These are phyloP conservation scores for Epicampocera succincta DNA, from an alignment of 2,888 invertebrate genomes.

Conservation along the genomic window DNA sequence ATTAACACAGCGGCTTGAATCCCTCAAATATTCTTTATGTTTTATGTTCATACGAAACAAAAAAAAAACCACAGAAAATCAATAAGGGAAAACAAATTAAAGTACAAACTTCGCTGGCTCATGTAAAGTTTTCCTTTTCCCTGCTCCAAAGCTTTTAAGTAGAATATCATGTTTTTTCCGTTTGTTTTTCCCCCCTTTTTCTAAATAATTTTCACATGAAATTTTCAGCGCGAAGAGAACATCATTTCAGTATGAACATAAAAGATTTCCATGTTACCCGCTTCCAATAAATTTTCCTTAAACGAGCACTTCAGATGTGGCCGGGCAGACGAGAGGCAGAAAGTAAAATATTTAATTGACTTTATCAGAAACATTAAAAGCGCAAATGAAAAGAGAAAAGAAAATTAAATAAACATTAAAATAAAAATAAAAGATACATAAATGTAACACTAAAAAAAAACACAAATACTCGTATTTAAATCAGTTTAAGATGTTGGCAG, in stretches of 20 bases:
- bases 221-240: too few relatives aligned
- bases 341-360: slow-evolving; percentile 23
- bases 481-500: not conserved
- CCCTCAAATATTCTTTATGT: too few relatives aligned
- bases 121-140: too few relatives aligned
- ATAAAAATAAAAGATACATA: too few relatives aligned
- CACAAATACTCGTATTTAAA: not conserved
- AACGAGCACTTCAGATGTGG: not conserved
- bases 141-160: slow-evolving; percentile 5
- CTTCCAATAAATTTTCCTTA: not conserved
- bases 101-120: too few relatives aligned
- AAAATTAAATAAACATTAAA: not conserved
- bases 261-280: not conserved
- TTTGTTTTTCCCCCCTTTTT: not conserved
- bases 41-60: too few relatives aligned
- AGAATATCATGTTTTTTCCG: slow-evolving; percentile 22
- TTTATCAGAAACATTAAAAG: not conserved
- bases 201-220: not conserved
- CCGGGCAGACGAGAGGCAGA: not conserved
- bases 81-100: too few relatives aligned
- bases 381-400: not conserved
- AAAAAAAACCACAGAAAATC: too few relatives aligned
- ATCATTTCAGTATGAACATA: too few relatives aligned
- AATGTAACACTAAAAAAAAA: too few relatives aligned
- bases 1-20: too few relatives aligned